These are phyloP conservation scores for Zaprionus ghesquierei DNA, from an alignment of 1,140 invertebrate species.

Conservation along the genomic window DNA sequence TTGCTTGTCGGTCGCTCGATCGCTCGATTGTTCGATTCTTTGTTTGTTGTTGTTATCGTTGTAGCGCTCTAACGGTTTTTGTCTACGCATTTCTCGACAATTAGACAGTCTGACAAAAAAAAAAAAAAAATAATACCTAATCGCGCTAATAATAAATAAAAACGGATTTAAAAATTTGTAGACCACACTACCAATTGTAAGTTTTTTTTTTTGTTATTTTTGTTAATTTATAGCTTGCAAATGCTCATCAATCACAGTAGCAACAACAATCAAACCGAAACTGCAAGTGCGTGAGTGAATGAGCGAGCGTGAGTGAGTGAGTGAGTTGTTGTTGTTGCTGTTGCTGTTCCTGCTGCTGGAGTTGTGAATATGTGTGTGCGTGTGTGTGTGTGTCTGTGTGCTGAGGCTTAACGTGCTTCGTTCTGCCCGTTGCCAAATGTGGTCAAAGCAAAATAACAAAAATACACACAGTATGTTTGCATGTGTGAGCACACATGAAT, in stretches of 20 bases:
- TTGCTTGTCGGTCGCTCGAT: conserved; percentile 44
- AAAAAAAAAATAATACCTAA: conserved; percentile 20
- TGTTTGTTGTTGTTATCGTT: conserved; percentile 17
- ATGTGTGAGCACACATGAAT: conserved; percentile 15
- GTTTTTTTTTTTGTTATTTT: conserved; percentile 47
- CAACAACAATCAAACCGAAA: conserved; percentile 24
- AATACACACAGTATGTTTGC: conserved; percentile 29
- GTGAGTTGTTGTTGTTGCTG: conserved; percentile 8
- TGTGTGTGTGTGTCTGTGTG: conserved; percentile 45
- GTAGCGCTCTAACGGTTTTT: conserved; percentile 53
- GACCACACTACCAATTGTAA: conserved; percentile 60
- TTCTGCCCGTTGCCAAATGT: conserved; percentile 71
- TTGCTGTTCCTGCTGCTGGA: conserved; percentile 28
- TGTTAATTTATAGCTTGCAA: conserved; percentile 32
- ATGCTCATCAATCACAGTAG: conserved; percentile 29
- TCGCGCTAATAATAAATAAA: conserved; percentile 63
- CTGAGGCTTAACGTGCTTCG: conserved; percentile 49
- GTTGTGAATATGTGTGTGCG: conserved; percentile 24
- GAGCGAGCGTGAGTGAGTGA: conserved; percentile 42
- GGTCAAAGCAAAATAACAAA: conserved; percentile 72
- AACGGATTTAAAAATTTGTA: conserved; percentile 36
- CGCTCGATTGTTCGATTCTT: conserved; percentile 19
- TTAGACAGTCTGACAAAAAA: conserved; percentile 50
- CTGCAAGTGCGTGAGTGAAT: conserved; percentile 57
- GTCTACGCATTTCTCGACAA: conserved; percentile 51